phyloP scores from a whole-genome alignment of 2,888 invertebrate genomes.

The Gasteruption jaculator region DNA sequence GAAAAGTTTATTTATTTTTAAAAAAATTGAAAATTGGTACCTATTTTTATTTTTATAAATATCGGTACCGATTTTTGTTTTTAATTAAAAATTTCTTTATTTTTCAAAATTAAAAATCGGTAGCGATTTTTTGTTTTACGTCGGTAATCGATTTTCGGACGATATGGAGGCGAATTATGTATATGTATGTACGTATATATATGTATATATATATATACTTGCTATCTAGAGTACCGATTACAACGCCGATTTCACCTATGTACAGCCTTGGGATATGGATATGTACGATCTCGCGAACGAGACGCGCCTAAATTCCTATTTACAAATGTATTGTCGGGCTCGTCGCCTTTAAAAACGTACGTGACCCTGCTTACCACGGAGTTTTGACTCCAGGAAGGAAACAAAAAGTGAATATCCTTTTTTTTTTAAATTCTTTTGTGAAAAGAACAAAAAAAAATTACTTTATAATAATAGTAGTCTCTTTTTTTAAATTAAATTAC shows the following conservation, averaged over 20 bases:
- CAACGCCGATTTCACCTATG: conserved; percentile 20
- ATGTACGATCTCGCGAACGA: conserved; percentile 34
- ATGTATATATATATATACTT: conserved; percentile 4
- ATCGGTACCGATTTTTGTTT: conserved; percentile 5
- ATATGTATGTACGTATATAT: conserved; percentile 15
- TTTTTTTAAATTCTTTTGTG: too few relatives aligned
- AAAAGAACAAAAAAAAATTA: too few relatives aligned
- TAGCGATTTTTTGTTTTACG: too few relatives aligned
- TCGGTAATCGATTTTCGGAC: too few relatives aligned
- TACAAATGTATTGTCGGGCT: conserved; percentile 28
- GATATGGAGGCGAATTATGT: too few relatives aligned
- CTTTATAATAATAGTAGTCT: too few relatives aligned
- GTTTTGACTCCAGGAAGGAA: too few relatives aligned
- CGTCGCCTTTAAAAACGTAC: conserved; percentile 23
- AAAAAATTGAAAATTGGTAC: too few relatives aligned
- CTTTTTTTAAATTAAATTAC: too few relatives aligned
- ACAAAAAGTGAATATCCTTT: too few relatives aligned
- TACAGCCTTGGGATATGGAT: conserved; percentile 33
- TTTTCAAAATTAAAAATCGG: conserved; percentile 17
- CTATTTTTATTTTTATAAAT: too few relatives aligned
- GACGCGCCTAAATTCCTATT: conserved; percentile 16
- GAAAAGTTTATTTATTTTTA: too few relatives aligned
- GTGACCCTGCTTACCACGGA: conserved; percentile 29
- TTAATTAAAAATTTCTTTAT: conserved; percentile 9
- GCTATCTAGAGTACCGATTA: conserved; percentile 11